Conservation (phyloP, 2,797 vertebrate species). For the Falco rusticolus region DNA sequence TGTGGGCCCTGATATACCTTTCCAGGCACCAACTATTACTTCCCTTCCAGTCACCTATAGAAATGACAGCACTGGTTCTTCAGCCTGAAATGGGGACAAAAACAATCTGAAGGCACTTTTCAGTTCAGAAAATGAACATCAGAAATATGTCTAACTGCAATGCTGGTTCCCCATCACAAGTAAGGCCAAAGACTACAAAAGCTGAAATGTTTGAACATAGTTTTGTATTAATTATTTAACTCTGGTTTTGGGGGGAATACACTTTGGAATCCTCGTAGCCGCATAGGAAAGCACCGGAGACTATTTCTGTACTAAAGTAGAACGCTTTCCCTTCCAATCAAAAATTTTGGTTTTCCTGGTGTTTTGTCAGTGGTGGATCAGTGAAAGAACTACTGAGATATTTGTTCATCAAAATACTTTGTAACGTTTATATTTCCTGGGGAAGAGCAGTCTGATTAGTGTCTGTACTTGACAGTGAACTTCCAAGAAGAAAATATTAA, state of each 20-base stretch:
- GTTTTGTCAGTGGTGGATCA: neutral
- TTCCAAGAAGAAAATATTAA: neutral
- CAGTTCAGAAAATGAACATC: neutral
- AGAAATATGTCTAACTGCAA: neutral
- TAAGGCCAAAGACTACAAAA: neutral
- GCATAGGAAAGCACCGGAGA: neutral
- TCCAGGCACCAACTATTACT: neutral
- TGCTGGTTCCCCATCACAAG: neutral
- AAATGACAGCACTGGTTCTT: neutral
- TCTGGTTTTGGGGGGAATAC: accelerated
- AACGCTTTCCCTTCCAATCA: neutral
- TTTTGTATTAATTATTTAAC: neutral
- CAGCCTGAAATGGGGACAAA: neutral
- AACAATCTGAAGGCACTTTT: neutral
- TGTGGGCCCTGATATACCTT: neutral
- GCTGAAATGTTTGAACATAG: neutral
- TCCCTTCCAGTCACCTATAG: neutral
- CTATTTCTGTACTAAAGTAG: neutral
- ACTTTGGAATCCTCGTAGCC: neutral
- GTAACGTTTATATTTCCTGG: neutral
- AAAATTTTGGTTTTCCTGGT: neutral
- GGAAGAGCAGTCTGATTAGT: neutral
- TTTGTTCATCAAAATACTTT: neutral
- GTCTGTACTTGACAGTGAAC: neutral
- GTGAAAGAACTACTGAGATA: neutral